Evolutionary conservation across 2,113 vertebrate genomes (phyloP).

Genomic region (Sander lucioperca): DNA sequence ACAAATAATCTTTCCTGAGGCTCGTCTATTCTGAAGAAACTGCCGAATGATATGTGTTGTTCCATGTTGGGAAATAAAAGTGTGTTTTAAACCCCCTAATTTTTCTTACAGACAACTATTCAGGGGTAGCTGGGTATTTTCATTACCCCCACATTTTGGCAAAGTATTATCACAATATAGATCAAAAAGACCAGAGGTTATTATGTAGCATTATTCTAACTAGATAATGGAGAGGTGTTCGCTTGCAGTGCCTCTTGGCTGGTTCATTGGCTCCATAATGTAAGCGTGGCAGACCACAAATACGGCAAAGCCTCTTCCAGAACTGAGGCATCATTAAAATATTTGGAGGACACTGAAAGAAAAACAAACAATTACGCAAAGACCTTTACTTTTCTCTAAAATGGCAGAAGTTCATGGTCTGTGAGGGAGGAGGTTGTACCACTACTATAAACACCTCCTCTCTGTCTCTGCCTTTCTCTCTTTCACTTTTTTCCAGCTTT

Average conservation of each 20-base stretch:
- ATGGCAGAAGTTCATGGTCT: not conserved
- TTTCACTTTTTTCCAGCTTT: slow-evolving; percentile 35
- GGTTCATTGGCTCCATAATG: slow-evolving; percentile 44
- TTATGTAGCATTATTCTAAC: slow-evolving; percentile 53
- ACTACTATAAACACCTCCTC: slow-evolving; percentile 4
- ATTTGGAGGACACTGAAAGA: slow-evolving; percentile 38
- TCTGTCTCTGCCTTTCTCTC: not conserved
- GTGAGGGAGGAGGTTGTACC: not conserved
- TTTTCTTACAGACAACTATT: not conserved
- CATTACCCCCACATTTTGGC: slow-evolving; percentile 4
- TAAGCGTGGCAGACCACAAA: slow-evolving; percentile 40
- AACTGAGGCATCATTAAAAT: slow-evolving; percentile 54
- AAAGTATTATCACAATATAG: slow-evolving; percentile 16
- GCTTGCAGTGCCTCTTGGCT: slow-evolving; percentile 28
- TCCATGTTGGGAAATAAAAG: not conserved
- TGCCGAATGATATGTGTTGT: not conserved
- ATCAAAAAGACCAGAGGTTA: slow-evolving; percentile 34
- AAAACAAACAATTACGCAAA: slow-evolving; percentile 47
- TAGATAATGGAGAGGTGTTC: slow-evolving; percentile 52
- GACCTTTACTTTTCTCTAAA: slow-evolving; percentile 23
- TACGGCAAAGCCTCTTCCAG: slow-evolving; percentile 19
- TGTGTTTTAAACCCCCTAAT: not conserved
- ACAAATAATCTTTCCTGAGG: not conserved
- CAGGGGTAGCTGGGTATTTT: slow-evolving; percentile 10
- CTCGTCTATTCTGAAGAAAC: slow-evolving; percentile 4